A percentile compares a stretch with the other conserved stretches of the same genome.
These are phyloP conservation scores for Xenus cinereus DNA, from an alignment of 2,113 vertebrate genomes.

Conservation along the genomic window DNA sequence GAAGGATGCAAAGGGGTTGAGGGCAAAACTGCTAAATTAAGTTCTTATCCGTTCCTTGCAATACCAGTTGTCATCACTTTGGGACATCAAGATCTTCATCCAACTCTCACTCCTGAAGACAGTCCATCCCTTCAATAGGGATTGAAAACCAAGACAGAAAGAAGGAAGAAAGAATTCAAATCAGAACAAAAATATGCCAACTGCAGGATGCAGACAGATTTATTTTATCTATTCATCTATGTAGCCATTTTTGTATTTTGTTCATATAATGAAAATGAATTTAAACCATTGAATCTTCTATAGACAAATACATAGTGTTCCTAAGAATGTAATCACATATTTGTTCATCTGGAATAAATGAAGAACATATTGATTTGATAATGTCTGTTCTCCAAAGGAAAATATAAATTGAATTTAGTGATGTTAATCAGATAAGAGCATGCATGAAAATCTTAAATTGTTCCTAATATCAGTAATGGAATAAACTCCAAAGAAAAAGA, in stretches of 20 bases:
- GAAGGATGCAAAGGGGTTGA: neutral
- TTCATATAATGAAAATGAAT: neutral
- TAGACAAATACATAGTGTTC: neutral
- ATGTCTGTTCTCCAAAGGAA: neutral
- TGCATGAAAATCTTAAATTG: neutral
- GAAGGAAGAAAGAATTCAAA: neutral
- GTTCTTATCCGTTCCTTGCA: neutral
- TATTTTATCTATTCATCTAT: neutral
- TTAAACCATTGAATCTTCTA: neutral
- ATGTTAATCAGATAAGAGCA: neutral
- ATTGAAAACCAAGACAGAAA: neutral
- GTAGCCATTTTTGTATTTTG: neutral
- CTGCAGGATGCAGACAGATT: neutral
- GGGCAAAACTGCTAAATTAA: neutral
- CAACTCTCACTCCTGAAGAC: neutral
- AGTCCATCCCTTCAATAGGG: neutral
- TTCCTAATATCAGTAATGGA: neutral
- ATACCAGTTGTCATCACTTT: neutral
- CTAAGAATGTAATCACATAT: neutral
- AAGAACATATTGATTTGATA: neutral
- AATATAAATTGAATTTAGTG: neutral
- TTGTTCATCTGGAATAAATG: neutral
- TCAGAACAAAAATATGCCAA: neutral
- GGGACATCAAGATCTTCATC: neutral
- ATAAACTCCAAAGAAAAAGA: neutral